phyloP scores from a whole-genome alignment of 2,797 vertebrate species.

The Notolabrus celidotus region DNA sequence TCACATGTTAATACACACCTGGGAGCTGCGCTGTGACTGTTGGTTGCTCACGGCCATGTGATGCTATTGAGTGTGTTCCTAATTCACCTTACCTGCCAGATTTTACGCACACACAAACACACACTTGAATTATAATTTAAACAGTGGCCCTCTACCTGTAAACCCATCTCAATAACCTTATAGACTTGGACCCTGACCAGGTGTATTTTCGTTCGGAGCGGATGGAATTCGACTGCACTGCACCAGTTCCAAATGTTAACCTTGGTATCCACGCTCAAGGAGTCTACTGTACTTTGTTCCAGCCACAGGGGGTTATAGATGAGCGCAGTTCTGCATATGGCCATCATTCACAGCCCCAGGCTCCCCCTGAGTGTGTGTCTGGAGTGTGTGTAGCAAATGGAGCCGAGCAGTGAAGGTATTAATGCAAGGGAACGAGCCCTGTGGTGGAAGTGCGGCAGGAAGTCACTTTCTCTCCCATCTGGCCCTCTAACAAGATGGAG shows the following conservation, averaged over 20 bases:
- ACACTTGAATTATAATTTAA: conserved; percentile 3
- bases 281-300: conserved; percentile 77
- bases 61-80: conserved; percentile 7
- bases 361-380: conserved; percentile 78
- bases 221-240: conserved; percentile 52
- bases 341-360: conserved; percentile 81
- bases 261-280: conserved; percentile 74
- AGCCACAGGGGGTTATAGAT: conserved; percentile 76
- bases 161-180: conserved; percentile 39
- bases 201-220: not conserved
- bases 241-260: conserved; percentile 71
- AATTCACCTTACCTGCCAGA: conserved; percentile 22
- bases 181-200: conserved; percentile 9
- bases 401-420: conserved; percentile 75
- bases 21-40: conserved; percentile 30
- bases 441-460: conserved; percentile 77
- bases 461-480: conserved; percentile 77
- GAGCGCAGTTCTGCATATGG: conserved; percentile 80
- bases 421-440: conserved; percentile 74
- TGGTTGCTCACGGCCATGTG: conserved; percentile 24
- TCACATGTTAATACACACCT: conserved; percentile 43
- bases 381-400: conserved; percentile 77
- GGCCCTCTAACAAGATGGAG: conserved; percentile 78
- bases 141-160: conserved; percentile 41
- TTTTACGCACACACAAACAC: not conserved